Evolutionary conservation across 2,797 vertebrate genomes (phyloP).

Genomic region (Enoplosus armatus): DNA sequence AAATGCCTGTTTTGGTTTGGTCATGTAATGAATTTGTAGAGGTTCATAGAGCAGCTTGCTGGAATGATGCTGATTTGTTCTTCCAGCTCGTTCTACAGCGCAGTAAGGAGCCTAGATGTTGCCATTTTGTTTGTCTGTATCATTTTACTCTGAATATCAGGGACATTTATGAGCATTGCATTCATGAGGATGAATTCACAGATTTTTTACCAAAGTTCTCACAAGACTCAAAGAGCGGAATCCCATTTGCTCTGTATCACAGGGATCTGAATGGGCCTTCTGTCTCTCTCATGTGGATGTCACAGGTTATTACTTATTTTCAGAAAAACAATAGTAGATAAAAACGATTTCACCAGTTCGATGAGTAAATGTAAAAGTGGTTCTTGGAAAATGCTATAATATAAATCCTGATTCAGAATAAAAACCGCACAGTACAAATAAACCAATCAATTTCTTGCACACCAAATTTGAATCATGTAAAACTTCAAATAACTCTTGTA

Average conservation of each 20-base stretch:
- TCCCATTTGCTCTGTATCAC: neutral
- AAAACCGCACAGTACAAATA: neutral
- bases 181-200: neutral
- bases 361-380: neutral
- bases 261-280: neutral
- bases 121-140: conserved; percentile 12
- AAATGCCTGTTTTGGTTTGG: neutral
- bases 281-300: neutral
- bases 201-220: neutral
- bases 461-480: neutral
- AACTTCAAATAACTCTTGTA: neutral
- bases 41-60: neutral
- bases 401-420: neutral
- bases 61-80: neutral
- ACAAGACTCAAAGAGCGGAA: neutral
- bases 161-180: neutral
- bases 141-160: neutral
- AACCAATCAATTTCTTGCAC: neutral
- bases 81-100: neutral
- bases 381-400: neutral
- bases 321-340: neutral
- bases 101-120: conserved; percentile 14
- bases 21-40: neutral
- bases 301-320: neutral
- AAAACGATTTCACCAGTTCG: neutral